A percentile compares a stretch with the other conserved stretches of the same genome.
Evolutionary conservation across 2,888 invertebrate genomes (phyloP).

Genomic region (Drosophila fungiperda): DNA sequence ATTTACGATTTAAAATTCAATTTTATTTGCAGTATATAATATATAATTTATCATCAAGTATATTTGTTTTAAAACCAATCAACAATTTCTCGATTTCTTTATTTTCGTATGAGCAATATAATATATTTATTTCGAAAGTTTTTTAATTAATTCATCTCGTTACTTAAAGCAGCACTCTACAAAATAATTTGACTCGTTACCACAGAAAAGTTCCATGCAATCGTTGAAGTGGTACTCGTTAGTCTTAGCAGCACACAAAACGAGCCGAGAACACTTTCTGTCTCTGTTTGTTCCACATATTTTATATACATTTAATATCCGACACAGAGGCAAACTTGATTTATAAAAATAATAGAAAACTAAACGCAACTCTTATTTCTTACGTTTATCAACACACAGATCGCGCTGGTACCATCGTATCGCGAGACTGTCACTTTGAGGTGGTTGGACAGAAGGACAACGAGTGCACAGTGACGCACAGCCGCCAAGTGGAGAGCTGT

Average conservation of each 20-base stretch:
- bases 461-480: slow-evolving; percentile 82
- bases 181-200: background rate
- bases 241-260: background rate
- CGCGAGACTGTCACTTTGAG: slow-evolving; percentile 84
- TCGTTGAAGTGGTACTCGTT: background rate
- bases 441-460: slow-evolving; percentile 77
- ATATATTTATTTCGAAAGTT: background rate
- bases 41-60: background rate
- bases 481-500: slow-evolving; percentile 85
- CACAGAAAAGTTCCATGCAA: too few species aligned
- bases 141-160: background rate
- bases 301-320: background rate
- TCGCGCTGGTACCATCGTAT: slow-evolving; percentile 81
- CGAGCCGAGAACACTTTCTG: background rate
- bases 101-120: background rate
- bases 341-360: background rate
- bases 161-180: background rate
- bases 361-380: background rate
- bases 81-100: background rate
- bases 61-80: background rate
- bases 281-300: background rate
- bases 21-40: background rate
- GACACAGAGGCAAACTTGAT: background rate
- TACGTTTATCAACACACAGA: slow-evolving; percentile 47
- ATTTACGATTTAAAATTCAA: background rate